Evolutionary conservation across 2,797 vertebrate species (phyloP), one percentile per base, ranked within the genome.

Genomic region (Simalia tracyae): DNA sequence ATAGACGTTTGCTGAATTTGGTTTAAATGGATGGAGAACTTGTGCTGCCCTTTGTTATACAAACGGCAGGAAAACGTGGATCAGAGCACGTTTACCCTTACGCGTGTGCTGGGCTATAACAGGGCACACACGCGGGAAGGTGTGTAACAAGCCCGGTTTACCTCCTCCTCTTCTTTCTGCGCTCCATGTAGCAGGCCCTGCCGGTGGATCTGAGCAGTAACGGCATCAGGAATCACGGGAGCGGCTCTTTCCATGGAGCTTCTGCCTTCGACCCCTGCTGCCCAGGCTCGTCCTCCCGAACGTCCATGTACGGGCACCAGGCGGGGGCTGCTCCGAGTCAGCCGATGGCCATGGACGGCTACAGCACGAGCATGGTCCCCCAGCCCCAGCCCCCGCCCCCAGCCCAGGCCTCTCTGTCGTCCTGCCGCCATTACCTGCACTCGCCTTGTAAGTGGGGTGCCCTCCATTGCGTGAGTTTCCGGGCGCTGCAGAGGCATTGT

Each of bases 211-310:
- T 99, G 96, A 99, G 99, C 98, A 99, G 97, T 98, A 99, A 97
- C 91, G 98, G 98, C 26, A 97, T 99, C 97, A 98, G 99, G 94
- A 98, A 97, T 93, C 97, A 98, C 31, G 98, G 98, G 84, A 98
- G 98, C 93, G 96, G 97, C 68, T 97, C 98, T 90, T 99, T 99
- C 97, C 98, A 99, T 86, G 98, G 99, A 90, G 98, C 98, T 0
- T 99, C 99, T 0, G 99, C 99, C 54, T 99, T 99, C 94, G 99
- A 99, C 96, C 99, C 99, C 1, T 99, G 99, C 98, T 99, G 99
- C 95, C 99, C 99, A 0, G 98, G 98, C 90, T 98, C 99, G 57
- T 98, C 98, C 50, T 98, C 99, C 10, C 98, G 99, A 94, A 98
- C 98, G 92, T 95, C 99, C 91, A 96, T 98, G 93, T 99, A 98